Percentiles rank a stretch among this genome's conserved stretches.
phyloP scores from a whole-genome alignment of 2,888 invertebrate species.

The Hymenopus coronatus region DNA sequence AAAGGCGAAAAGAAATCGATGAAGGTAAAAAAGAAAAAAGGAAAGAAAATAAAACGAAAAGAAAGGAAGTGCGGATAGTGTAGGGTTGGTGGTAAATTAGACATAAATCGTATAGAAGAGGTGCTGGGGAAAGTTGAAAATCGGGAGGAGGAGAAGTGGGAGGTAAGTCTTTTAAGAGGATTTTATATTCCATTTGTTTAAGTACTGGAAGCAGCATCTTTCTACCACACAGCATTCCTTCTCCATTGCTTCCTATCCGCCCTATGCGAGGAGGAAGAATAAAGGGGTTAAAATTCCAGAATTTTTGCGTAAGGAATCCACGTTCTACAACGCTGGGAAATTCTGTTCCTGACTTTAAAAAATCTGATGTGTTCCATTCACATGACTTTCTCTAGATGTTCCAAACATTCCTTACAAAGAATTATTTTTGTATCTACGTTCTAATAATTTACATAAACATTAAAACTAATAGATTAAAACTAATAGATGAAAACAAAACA shows the following conservation, averaged over 20 bases:
- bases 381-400: no score
- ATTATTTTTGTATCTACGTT: no score
- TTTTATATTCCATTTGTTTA: slow-evolving; percentile 18
- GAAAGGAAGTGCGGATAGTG: neutral
- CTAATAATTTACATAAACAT: no score
- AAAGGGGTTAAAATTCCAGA: neutral
- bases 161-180: neutral
- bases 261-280: neutral
- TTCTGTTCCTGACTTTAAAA: neutral
- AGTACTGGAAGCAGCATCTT: neutral
- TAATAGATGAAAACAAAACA: no score
- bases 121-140: neutral
- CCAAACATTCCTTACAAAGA: no score
- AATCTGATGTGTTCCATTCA: no score
- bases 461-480: no score
- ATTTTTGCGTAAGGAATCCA: neutral
- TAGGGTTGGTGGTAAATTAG: neutral
- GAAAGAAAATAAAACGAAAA: neutral
- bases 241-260: neutral
- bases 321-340: neutral
- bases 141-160: neutral
- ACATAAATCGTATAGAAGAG: neutral
- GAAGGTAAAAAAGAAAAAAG: neutral
- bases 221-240: neutral
- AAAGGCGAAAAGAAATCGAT: neutral